Evolutionary conservation across 1,140 invertebrate genomes (phyloP).

Genomic region (Homalodisca vitripennis): DNA sequence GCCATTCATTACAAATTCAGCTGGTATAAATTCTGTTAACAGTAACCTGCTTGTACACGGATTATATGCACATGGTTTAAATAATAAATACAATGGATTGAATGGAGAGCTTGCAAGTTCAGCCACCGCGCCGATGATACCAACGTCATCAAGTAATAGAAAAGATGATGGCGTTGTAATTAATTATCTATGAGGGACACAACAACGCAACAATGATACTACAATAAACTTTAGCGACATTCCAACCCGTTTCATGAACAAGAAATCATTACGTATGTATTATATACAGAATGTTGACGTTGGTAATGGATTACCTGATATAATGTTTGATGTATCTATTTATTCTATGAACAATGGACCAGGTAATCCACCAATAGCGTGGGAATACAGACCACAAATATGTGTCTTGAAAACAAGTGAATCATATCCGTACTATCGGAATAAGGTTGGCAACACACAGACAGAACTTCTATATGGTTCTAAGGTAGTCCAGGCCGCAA

Average conservation of each 20-base stretch:
- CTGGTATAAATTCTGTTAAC: constrained; percentile 10
- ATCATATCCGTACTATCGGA: background rate
- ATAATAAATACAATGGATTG: background rate
- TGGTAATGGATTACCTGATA: background rate
- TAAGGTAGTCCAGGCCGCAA: background rate
- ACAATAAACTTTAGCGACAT: background rate
- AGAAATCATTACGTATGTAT: background rate
- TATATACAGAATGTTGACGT: background rate
- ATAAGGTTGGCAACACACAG: background rate
- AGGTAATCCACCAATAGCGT: background rate
- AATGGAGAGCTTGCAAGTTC: background rate
- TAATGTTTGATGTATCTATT: background rate
- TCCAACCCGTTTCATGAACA: background rate
- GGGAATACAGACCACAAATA: background rate
- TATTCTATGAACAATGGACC: background rate
- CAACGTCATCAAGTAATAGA: background rate
- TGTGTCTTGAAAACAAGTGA: background rate
- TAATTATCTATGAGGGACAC: background rate
- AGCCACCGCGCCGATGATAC: background rate
- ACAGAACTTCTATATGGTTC: background rate
- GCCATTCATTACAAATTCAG: constrained; percentile 6
- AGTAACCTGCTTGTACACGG: background rate
- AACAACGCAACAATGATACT: background rate
- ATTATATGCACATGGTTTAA: background rate
- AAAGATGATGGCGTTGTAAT: background rate